These are phyloP conservation scores for Scelioninae gen. 2 DNA, from an alignment of 2,888 invertebrate species.

Conservation along the genomic window DNA sequence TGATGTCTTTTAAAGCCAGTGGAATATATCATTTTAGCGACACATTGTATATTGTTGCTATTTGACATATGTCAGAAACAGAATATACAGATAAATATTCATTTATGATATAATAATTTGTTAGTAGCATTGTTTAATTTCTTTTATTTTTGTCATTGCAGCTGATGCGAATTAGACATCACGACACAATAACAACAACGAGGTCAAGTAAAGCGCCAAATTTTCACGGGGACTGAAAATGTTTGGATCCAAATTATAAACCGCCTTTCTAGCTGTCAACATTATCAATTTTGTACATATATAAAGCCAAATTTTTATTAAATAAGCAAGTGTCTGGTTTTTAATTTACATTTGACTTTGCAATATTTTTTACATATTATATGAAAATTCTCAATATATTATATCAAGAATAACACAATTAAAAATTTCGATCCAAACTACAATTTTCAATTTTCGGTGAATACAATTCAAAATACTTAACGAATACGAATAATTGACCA, in stretches of 20 bases:
- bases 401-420: slow-evolving; percentile 25
- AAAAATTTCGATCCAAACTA: slow-evolving; percentile 46
- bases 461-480: slow-evolving; percentile 28
- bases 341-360: slow-evolving; percentile 35
- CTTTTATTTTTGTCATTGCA: slow-evolving; percentile 31
- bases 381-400: slow-evolving; percentile 48
- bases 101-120: neutral
- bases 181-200: slow-evolving; percentile 20
- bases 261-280: slow-evolving; percentile 29
- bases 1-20: neutral
- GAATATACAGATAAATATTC: no score
- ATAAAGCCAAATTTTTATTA: slow-evolving; percentile 29
- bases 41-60: no score
- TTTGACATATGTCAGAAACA: no score
- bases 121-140: neutral
- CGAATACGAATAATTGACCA: slow-evolving; percentile 36
- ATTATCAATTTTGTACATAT: slow-evolving; percentile 49
- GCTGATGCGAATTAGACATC: slow-evolving; percentile 43
- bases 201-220: slow-evolving; percentile 44
- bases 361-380: slow-evolving; percentile 37
- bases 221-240: slow-evolving; percentile 55
- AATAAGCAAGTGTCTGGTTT: slow-evolving; percentile 29
- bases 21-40: neutral
- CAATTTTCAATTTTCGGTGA: slow-evolving; percentile 52
- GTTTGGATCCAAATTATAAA: slow-evolving; percentile 50